Percentiles rank a stretch among this genome's conserved stretches.
phyloP scores from a whole-genome alignment of 1,140 invertebrate genomes.

The Ceratosolen fusciceps region DNA sequence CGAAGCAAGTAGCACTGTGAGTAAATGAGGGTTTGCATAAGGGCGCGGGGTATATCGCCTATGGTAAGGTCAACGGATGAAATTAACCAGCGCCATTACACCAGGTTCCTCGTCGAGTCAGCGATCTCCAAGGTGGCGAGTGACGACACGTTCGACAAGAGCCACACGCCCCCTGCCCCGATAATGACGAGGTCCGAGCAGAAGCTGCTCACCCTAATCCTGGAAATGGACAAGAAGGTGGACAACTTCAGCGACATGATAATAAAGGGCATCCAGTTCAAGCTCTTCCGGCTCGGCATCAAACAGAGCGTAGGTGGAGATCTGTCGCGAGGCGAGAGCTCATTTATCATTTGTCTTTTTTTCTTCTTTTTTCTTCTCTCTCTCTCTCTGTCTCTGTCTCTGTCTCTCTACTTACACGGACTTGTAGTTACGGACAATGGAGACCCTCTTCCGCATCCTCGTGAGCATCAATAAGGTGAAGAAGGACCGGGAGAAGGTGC shows the following conservation, averaged over 20 bases:
- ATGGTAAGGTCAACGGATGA: background rate
- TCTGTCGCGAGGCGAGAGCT: conserved; percentile 22
- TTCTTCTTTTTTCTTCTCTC: too few species aligned
- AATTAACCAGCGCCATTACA: too few species aligned
- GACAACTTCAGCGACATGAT: conserved; percentile 54
- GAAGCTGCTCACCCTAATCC: conserved; percentile 59
- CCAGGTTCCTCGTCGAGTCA: conserved; percentile 51
- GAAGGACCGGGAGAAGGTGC: conserved; percentile 64
- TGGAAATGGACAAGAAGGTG: conserved; percentile 52
- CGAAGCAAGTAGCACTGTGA: conserved; percentile 48
- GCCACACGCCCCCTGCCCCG: conserved; percentile 65
- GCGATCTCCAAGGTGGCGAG: background rate
- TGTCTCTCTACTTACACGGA: too few species aligned
- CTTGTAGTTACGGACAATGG: conserved; percentile 53
- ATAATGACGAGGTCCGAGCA: conserved; percentile 62
- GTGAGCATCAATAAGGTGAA: conserved; percentile 59
- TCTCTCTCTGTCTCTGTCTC: too few species aligned
- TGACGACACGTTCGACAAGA: conserved; percentile 55
- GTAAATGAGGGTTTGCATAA: background rate
- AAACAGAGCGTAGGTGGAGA: conserved; percentile 7
- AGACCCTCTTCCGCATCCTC: conserved; percentile 58
- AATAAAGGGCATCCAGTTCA: conserved; percentile 59
- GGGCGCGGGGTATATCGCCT: too few species aligned
- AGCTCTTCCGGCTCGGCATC: conserved; percentile 56
- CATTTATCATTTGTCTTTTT: conserved; percentile 50